phyloP scores from a whole-genome alignment of 2,113 vertebrate genomes.

The Oenanthe oenanthe region DNA sequence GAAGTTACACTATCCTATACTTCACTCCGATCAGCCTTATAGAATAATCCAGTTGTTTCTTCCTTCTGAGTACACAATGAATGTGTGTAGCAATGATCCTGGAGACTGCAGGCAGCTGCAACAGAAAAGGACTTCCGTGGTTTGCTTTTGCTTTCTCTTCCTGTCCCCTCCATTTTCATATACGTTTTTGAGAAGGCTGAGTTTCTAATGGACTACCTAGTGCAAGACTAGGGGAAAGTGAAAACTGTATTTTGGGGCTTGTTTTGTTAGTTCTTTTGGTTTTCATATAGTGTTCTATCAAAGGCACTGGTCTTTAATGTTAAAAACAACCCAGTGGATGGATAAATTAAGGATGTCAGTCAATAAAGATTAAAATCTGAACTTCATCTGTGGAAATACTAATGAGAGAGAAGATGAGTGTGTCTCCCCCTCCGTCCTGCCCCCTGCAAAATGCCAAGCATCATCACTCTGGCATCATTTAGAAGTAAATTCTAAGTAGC shows the following conservation, averaged over 20 bases:
- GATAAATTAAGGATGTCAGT: not conserved
- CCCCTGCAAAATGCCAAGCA: not conserved
- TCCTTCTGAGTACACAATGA: not conserved
- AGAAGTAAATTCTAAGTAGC: not conserved
- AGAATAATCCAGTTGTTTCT: not conserved
- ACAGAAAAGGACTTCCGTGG: not conserved
- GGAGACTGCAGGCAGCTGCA: not conserved
- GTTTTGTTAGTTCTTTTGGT: not conserved
- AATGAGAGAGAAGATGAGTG: not conserved
- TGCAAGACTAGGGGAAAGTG: not conserved
- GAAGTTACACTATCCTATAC: not conserved
- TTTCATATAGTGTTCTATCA: not conserved
- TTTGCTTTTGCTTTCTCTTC: conserved; percentile 63
- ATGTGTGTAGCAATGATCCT: not conserved
- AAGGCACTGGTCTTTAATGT: not conserved
- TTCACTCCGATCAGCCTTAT: not conserved
- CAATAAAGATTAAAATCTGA: not conserved
- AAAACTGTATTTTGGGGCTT: not conserved
- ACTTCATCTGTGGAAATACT: not conserved
- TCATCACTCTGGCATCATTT: not conserved
- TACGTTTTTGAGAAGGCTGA: not conserved
- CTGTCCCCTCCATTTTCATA: conserved; percentile 11
- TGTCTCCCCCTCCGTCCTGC: not conserved
- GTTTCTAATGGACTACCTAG: not conserved
- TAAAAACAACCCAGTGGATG: not conserved